Conservation (phyloP, 2,888 invertebrate genomes). For the Patella pellucida region DNA sequence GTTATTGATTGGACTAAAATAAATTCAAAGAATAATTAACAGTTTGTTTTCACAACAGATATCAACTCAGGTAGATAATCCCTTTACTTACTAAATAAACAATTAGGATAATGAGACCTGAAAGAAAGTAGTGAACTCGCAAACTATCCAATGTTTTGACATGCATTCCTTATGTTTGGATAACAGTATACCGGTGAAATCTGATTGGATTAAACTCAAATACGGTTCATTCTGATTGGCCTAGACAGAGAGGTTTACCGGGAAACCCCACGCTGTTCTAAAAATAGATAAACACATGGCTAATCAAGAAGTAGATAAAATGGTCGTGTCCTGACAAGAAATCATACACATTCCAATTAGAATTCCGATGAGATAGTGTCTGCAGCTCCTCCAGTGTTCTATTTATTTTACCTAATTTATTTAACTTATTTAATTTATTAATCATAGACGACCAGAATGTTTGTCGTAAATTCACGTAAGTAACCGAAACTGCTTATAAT, state of each 20-base stretch:
- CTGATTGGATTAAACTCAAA: constrained; percentile 10
- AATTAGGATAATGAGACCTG: too few species aligned
- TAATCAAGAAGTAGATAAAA: constrained; percentile 2
- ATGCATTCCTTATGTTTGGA: background rate
- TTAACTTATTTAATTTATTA: constrained; percentile 4
- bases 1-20: too few species aligned
- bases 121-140: too few species aligned
- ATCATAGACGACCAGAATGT: background rate
- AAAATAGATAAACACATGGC: constrained; percentile 10
- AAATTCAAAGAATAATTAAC: too few species aligned
- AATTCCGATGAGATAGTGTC: background rate
- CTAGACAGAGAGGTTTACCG: background rate
- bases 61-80: too few species aligned
- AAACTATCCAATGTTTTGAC: background rate
- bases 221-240: constrained; percentile 2
- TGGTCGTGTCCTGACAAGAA: constrained; percentile 17
- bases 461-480: background rate
- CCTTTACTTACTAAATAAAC: too few species aligned
- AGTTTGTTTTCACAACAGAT: too few species aligned
- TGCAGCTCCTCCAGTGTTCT: too few species aligned
- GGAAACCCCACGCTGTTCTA: background rate
- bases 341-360: background rate
- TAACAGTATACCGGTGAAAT: background rate
- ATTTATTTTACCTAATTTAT: background rate
- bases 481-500: too few species aligned